Evolutionary conservation across 2,888 invertebrate species (phyloP), one percentile per base, ranked within the genome.

Genomic region (Troglohyphantes excavatus): DNA sequence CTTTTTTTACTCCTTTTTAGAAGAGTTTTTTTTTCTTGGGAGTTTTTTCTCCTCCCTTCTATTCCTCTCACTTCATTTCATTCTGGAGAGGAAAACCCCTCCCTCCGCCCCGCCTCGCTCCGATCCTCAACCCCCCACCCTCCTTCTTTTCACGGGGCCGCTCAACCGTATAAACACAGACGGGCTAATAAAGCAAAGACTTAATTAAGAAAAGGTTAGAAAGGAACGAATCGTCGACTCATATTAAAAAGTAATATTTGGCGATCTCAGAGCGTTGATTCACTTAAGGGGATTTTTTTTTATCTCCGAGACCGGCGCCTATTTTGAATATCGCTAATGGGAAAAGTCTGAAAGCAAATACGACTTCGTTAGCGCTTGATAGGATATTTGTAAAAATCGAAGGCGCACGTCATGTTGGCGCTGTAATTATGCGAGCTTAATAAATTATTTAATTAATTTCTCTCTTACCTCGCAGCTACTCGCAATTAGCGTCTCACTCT

Each of bases 201-300:
- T 90, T 90, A 90, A 90, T 90, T 90, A 90, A 84, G 79, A 27
- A n/a, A 19, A 72, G 85, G 85, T 81, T 90, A 81, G 79, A 86
- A 75, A 29, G 33, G 43, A 21, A 33, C 53, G 75, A 59, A 68
- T 72, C 90, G 90, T 73, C 85, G 85, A 84, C 67, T 81, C 75
- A 90, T 85, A 90, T 90, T 90, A 90, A 90, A 89, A 84, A 85
- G 90, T 85, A 90, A 90, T 90, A 90, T 90, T 90, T 90, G 90
- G 78, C 53, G 90, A 83, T 89, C 89, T 43, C 89, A 29, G 76
- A 67, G 82, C 90, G 85, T 82, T 85, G 90, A 90, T 90, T 90
- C 79, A 79, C 63, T 90, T 90, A 90, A 84, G 78, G 39, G 29
- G 70, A 33, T 59, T 72, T 78, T 79, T 79, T 76, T 65, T 29